Base-by-base conservation (phyloP, 2,797 vertebrate species). In the Pseudopleuronectes americanus region DNA sequence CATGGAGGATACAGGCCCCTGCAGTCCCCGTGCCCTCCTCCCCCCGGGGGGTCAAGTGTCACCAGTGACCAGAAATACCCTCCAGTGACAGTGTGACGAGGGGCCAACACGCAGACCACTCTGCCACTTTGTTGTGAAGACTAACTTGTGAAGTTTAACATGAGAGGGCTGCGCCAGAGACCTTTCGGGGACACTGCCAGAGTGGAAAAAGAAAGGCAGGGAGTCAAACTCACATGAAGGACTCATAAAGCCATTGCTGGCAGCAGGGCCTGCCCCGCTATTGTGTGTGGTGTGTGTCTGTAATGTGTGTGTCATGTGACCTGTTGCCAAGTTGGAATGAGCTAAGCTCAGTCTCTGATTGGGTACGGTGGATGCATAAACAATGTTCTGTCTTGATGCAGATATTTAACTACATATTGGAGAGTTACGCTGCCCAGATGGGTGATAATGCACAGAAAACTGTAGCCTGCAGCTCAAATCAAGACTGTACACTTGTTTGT, bases 51-150 rank as follows among this genome's bases (percentile, higher is more conserved):
- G 57, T 92, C 89, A 57, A 96, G 96, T 57, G 12, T 93, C 51
- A 92, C 22, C 80, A 93, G 93, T 0, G 97, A 99, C 59, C 97
- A 98, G 94, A 98, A 98, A 94, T 96, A 95, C 87, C 97, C 97
- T 0, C 94, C 97, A 0, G 96, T 99, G 91, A 98, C 97, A 13
- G 96, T 99, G 84, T 99, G 95, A 95, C 94, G 92, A 94, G 76
- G 57, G 63, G 69, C 56, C 56, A 28, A 62, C 54, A 47, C 53
- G 66, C 71, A 64, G 80, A 84, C 85, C 71, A 76, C 79, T 72
- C 77, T 57, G 75, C 59, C 76, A 74, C 74, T 80, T 69, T 81
- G 45, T 78, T 79, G 0, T 31, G 5, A 63, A 33, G 63, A 74
- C 63, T 61, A 47, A 79, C 67, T 69, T 74, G 51, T 76, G 70